A percentile compares a stretch with the other conserved stretches of the same genome.
Evolutionary conservation across 2,797 vertebrate genomes (phyloP).

Genomic region (Parambassis ranga): DNA sequence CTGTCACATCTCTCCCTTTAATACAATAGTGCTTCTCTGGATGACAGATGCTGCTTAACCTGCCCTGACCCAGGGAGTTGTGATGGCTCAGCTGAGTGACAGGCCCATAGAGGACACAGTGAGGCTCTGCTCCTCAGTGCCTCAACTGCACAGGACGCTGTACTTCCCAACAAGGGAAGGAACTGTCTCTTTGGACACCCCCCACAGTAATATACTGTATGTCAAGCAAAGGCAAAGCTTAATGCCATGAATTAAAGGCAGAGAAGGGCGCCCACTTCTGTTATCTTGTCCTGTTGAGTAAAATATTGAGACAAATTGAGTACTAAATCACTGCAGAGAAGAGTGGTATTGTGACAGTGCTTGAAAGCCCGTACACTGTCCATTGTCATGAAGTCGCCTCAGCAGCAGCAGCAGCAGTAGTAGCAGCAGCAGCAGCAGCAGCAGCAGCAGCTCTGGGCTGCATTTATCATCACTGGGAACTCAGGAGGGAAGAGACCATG

Average conservation of each 20-base stretch:
- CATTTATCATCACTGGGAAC: conserved; percentile 63
- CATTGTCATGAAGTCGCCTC: conserved; percentile 61
- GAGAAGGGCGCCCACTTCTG: conserved; percentile 58
- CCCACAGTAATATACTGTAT: conserved; percentile 57
- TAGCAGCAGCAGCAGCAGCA: too few species aligned
- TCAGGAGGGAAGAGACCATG: conserved; percentile 41
- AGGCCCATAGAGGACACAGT: conserved; percentile 57
- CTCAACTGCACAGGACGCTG: conserved; percentile 54
- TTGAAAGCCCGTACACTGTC: conserved; percentile 60
- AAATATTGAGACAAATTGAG: conserved; percentile 77
- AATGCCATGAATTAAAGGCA: conserved; percentile 63
- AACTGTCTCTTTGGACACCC: conserved; percentile 49
- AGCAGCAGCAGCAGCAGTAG: conserved; percentile 45
- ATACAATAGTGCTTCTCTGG: conserved; percentile 73
- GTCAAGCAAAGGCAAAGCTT: conserved; percentile 55
- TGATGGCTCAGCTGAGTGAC: conserved; percentile 71
- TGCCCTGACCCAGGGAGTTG: conserved; percentile 64
- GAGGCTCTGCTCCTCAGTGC: conserved; percentile 33
- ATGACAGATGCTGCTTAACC: conserved; percentile 84
- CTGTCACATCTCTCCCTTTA: conserved; percentile 48
- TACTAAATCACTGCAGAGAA: conserved; percentile 67
- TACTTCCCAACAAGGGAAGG: conserved; percentile 43
- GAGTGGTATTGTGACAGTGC: conserved; percentile 64
- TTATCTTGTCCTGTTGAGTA: conserved; percentile 70
- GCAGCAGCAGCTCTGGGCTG: conserved; percentile 53